Conservation (phyloP, 1,140 invertebrate genomes). For the Drosophila subobscura region DNA sequence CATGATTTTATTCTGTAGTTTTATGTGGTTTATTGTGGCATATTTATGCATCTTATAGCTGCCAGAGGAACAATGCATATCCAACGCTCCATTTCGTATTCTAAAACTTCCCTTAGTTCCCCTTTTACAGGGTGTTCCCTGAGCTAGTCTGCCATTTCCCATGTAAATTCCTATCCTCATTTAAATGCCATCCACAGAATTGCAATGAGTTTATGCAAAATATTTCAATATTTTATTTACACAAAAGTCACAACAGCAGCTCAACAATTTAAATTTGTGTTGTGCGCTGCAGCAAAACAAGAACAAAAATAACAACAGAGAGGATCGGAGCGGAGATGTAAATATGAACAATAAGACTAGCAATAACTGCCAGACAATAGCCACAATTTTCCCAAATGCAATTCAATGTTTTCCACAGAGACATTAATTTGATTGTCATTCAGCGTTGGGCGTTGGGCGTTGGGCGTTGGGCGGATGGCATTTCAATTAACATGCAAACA, state of each 20-base stretch:
- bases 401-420: no score
- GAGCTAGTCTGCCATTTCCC: not conserved
- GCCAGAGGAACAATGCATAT: no score
- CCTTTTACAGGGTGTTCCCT: no score
- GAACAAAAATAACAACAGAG: slow-evolving; percentile 25
- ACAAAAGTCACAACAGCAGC: slow-evolving; percentile 43
- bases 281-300: slow-evolving; percentile 3
- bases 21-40: no score
- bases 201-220: slow-evolving; percentile 34
- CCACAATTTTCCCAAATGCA: not conserved
- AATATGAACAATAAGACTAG: no score
- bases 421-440: no score
- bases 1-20: no score
- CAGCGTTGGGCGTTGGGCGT: no score
- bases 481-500: slow-evolving; percentile 1
- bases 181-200: slow-evolving; percentile 39
- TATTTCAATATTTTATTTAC: slow-evolving; percentile 49
- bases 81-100: no score
- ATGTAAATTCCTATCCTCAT: slow-evolving; percentile 25
- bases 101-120: no score
- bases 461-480: not conserved
- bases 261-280: slow-evolving; percentile 13
- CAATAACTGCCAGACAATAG: not conserved
- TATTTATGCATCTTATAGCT: no score
- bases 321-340: no score